Conservation (phyloP, 2,888 invertebrate species). For the Xestia sexstrigata region DNA sequence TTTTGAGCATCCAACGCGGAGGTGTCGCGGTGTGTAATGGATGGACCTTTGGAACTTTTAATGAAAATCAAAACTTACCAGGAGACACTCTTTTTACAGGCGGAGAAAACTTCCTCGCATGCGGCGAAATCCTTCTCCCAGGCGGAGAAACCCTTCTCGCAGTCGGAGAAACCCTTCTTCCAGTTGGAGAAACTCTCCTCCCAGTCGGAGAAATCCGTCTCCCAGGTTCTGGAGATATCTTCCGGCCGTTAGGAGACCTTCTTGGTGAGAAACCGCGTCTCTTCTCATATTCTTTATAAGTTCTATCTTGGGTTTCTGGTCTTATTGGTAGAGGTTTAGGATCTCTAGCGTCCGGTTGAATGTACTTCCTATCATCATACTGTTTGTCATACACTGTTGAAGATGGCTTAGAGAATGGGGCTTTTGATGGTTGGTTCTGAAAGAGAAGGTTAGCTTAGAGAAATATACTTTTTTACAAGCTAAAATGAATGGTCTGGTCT, state of each 20-base stretch:
- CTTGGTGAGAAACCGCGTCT: constrained; percentile 59
- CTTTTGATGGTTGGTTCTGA: constrained; percentile 65
- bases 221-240: constrained; percentile 42
- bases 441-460: neutral
- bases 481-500: too few species aligned
- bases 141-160: constrained; percentile 57
- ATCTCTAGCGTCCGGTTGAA: constrained; percentile 55
- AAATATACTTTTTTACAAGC: neutral
- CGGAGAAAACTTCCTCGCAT: constrained; percentile 50
- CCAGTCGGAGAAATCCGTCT: constrained; percentile 60
- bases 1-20: neutral
- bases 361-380: constrained; percentile 68
- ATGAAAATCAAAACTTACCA: constrained; percentile 30
- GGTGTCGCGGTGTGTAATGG: neutral
- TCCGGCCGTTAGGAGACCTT: constrained; percentile 39
- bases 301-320: constrained; percentile 58
- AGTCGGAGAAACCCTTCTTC: constrained; percentile 56
- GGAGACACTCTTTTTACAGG: constrained; percentile 59
- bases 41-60: neutral
- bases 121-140: constrained; percentile 56
- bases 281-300: constrained; percentile 64
- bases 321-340: constrained; percentile 42
- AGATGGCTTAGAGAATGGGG: constrained; percentile 45
- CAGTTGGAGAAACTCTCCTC: constrained; percentile 51
- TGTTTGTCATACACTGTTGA: constrained; percentile 59